Base-by-base conservation (phyloP, 2,888 invertebrate species). In the Octonoba sinensis region DNA sequence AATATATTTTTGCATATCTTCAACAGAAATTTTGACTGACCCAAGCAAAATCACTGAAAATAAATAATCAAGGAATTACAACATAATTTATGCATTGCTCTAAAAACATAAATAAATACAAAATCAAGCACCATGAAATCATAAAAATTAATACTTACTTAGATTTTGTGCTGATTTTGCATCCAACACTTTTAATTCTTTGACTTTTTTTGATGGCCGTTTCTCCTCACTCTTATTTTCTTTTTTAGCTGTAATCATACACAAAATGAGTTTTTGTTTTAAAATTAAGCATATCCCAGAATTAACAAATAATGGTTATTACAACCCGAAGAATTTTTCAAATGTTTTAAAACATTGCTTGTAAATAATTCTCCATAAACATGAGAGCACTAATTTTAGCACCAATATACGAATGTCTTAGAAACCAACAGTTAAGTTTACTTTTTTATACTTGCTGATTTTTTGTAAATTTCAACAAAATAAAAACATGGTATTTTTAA, bases 111-210 rank as follows among this genome's bases (percentile, higher is more conserved):
- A 44, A 54, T n/a, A n/a, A 20, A 49, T 27, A 64, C 46, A 66
- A 65, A 49, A 15, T 64, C 3, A 74, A 74, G 46, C 20, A 57
- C 13, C 75, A 44, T 15, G 44, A 44, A 36, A 16, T 44, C 18
- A 56, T 59, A 44, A 70, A 67, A 27, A n/a, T 12, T 18, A 18
- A 0, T 49, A 46, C 85, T 81, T 74, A 84, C 84, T 85, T 13
- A 99, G 92, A 89, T 96, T 98, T 90, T 99, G 98, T 0, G 96
- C 97, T 0, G 95, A 91, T 89, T 98, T 99, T 16, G 93, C 91
- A 89, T 99, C 98, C 16, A 99, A 90, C 0, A 99, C 96, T 87
- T 95, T 94, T 8, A 97, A 90, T 87, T 96, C 96, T 88, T 96
- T 95, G 11, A 93, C 93, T 89, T 97, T 96, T 88, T 96, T 97